A percentile compares a stretch with the other conserved stretches of the same genome.
These are phyloP conservation scores for Periparus ater DNA, from an alignment of 2,797 vertebrate species.

Conservation along the genomic window DNA sequence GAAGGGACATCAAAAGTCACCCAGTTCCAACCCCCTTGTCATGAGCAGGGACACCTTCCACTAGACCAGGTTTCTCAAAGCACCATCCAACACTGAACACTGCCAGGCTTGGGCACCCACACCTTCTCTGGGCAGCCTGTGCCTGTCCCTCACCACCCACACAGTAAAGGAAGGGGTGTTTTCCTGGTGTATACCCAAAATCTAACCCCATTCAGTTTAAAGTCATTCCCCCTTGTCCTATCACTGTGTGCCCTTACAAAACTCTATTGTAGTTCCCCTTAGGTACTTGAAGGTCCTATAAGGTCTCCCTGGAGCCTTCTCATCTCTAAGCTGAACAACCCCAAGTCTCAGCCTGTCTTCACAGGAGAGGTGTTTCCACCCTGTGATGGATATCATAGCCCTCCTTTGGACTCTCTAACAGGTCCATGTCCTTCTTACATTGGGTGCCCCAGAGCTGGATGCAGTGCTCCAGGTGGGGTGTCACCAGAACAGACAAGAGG, in stretches of 20 bases:
- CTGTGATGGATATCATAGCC: too few relatives aligned
- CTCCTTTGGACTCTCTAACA: not conserved
- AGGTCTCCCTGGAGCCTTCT: not conserved
- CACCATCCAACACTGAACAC: not conserved
- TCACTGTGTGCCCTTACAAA: not conserved
- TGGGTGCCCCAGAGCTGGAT: not conserved
- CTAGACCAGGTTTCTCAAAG: not conserved
- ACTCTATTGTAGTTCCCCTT: not conserved
- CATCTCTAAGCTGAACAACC: not conserved
- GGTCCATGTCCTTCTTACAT: fast-evolving
- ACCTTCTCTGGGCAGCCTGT: not conserved
- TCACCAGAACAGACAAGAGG: not conserved
- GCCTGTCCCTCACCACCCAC: not conserved
- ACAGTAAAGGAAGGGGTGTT: not conserved
- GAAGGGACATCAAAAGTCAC: not conserved
- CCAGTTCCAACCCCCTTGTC: not conserved
- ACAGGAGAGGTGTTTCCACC: not conserved
- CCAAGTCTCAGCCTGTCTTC: not conserved
- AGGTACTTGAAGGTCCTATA: not conserved
- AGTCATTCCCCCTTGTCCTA: not conserved
- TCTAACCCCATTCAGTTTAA: not conserved
- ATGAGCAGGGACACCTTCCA: not conserved
- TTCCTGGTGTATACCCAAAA: not conserved
- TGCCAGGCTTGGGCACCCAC: not conserved
- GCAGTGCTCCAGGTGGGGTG: not conserved